phyloP scores from a whole-genome alignment of 2,113 vertebrate species.

The Lagopus leucura region DNA sequence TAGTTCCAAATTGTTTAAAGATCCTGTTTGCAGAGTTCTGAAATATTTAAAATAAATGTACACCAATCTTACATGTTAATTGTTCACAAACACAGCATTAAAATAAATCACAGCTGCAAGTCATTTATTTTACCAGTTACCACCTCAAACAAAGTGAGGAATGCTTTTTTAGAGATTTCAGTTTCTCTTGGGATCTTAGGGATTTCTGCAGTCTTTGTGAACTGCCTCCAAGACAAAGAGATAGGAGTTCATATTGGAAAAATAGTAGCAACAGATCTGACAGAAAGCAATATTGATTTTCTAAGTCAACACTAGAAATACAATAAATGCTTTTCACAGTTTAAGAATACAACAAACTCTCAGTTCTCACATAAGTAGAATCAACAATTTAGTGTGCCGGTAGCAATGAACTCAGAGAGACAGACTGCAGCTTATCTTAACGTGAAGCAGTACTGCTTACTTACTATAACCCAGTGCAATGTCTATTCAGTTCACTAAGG shows the following conservation, averaged over 20 bases:
- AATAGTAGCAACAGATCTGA: background rate
- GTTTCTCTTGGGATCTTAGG: background rate
- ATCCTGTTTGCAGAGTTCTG: background rate
- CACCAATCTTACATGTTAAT: background rate
- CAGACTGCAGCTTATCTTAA: background rate
- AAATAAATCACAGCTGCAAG: background rate
- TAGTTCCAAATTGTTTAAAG: background rate
- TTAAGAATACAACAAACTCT: background rate
- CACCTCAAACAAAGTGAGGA: background rate
- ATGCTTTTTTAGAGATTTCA: background rate
- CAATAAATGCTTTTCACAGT: background rate
- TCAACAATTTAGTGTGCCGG: background rate
- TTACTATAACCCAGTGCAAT: background rate
- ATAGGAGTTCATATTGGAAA: background rate
- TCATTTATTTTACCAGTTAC: background rate
- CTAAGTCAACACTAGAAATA: background rate
- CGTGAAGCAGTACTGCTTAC: background rate
- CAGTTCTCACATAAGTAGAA: background rate
- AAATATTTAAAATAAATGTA: background rate
- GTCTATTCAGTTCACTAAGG: background rate
- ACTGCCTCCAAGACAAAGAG: background rate
- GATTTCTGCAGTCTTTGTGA: background rate
- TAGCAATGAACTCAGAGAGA: background rate
- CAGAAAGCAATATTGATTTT: background rate
- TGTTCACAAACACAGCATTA: background rate